phyloP scores from a whole-genome alignment of 2,888 invertebrate species.

The Baccha elongata region DNA sequence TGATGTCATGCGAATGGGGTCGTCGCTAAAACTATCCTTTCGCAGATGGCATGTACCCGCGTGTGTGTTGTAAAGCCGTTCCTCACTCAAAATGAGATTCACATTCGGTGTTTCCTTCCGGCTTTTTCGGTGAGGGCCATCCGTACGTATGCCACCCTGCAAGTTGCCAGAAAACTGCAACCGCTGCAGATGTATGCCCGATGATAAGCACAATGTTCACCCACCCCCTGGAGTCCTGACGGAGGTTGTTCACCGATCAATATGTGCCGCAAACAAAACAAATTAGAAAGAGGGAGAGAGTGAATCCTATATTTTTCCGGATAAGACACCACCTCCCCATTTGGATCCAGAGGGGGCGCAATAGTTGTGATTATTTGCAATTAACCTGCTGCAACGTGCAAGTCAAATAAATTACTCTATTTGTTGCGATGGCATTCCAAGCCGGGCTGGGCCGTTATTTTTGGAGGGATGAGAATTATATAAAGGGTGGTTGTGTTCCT shows the following conservation, averaged over 20 bases:
- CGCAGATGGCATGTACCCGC: neutral
- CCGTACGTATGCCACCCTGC: constrained; percentile 11
- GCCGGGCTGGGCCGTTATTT: constrained; percentile 16
- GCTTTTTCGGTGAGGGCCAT: constrained; percentile 53
- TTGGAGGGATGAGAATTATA: neutral
- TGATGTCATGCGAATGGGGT: constrained; percentile 69
- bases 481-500: constrained; percentile 12
- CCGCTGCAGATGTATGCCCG: constrained; percentile 46
- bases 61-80: constrained; percentile 45
- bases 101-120: constrained; percentile 74
- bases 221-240: neutral
- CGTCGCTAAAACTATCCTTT: constrained; percentile 48
- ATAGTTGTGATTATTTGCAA: constrained; percentile 74
- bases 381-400: constrained; percentile 73
- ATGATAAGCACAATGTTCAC: constrained; percentile 53
- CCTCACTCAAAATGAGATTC: constrained; percentile 67
- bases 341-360: constrained; percentile 12
- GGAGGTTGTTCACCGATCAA: constrained; percentile 60
- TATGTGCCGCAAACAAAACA: constrained; percentile 49
- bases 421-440: constrained; percentile 71
- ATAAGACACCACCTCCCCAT: neutral
- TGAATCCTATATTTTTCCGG: constrained; percentile 31
- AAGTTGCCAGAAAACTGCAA: constrained; percentile 38
- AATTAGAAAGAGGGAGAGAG: neutral
- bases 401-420: constrained; percentile 77